Percentiles rank a stretch among this genome's conserved stretches.
Evolutionary conservation across 1,140 invertebrate genomes (phyloP).

Genomic region (Pseudobourletiella spinata): DNA sequence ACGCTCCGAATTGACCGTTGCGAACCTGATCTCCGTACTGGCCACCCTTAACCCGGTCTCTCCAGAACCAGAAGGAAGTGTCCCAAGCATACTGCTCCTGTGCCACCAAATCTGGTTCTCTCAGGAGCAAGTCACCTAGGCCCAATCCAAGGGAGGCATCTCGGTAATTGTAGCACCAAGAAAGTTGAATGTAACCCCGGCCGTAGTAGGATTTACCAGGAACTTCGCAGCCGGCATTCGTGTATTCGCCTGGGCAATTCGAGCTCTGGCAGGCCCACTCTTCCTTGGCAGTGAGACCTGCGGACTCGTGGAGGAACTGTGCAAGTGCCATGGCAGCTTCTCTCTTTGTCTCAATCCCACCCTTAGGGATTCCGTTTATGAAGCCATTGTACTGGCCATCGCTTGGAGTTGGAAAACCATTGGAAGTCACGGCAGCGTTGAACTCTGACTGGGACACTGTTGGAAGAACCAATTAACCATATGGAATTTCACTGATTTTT

Average conservation of each 20-base stretch:
- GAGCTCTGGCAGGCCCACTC: too few species aligned
- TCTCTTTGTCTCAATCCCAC: background rate
- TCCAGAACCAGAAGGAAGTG: constrained; percentile 24
- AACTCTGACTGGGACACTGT: background rate
- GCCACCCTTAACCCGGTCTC: constrained; percentile 7
- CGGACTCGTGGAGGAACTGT: background rate
- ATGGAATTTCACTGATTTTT: too few species aligned
- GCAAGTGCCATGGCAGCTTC: background rate
- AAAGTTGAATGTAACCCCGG: constrained; percentile 27
- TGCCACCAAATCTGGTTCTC: constrained; percentile 22
- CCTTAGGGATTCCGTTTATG: background rate
- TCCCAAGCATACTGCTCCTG: constrained; percentile 17
- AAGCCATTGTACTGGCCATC: background rate
- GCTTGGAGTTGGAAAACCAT: background rate
- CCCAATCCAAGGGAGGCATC: constrained; percentile 10
- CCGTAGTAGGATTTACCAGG: constrained; percentile 24
- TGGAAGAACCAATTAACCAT: too few species aligned
- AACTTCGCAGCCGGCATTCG: constrained; percentile 6
- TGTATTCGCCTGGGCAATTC: background rate
- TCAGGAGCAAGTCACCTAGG: constrained; percentile 7
- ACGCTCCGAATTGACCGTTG: constrained; percentile 22
- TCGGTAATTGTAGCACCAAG: constrained; percentile 26
- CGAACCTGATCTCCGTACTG: background rate
- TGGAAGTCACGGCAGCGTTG: background rate
- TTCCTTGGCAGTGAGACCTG: background rate